Percentiles rank a stretch among this genome's conserved stretches.
These are phyloP conservation scores for Delichon dasypus DNA, from an alignment of 2,797 vertebrate species.

Conservation along the genomic window DNA sequence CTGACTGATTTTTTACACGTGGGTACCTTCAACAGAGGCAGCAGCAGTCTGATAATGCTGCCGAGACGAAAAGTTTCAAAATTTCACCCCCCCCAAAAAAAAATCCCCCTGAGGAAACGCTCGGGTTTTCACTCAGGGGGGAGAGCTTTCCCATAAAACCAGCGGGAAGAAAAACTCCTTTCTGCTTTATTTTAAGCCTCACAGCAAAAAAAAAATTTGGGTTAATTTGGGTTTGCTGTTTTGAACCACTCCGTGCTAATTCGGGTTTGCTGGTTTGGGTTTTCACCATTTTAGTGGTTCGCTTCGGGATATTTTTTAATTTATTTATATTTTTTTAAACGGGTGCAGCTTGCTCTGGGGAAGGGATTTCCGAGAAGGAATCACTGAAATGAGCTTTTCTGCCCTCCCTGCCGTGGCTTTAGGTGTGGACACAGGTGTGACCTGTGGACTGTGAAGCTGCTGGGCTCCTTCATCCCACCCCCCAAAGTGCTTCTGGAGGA, in stretches of 20 bases:
- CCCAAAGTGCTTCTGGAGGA: background rate
- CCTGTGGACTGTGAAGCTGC: background rate
- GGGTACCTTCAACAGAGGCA: background rate
- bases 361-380: background rate
- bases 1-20: background rate
- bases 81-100: background rate
- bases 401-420: background rate
- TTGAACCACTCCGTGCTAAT: too few species aligned
- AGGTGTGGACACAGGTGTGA: slow-evolving; percentile 35
- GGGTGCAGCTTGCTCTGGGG: background rate
- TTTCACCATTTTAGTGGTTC: accelerated
- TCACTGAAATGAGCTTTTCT: accelerated
- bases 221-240: background rate
- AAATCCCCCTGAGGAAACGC: accelerated
- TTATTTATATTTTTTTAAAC: background rate
- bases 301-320: background rate
- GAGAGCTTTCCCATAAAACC: background rate
- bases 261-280: accelerated
- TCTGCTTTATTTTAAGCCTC: background rate
- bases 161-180: background rate
- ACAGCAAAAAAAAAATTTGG: accelerated
- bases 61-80: background rate
- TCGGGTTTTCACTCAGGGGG: accelerated
- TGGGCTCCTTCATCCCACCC: background rate
- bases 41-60: background rate